Conservation (phyloP, 2,797 vertebrate species). For the Peromyscus eremicus region DNA sequence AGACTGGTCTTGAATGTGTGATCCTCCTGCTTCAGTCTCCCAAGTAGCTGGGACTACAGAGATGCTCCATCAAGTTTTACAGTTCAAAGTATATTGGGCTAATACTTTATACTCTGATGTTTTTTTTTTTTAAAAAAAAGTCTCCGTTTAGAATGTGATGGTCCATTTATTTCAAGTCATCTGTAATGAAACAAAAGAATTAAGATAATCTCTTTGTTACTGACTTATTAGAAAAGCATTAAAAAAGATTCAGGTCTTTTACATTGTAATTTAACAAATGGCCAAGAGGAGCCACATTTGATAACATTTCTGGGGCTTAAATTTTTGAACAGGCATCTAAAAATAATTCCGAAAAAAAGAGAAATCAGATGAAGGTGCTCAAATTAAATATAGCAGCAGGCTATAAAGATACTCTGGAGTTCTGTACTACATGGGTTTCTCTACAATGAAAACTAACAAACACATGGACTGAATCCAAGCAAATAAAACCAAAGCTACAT, state of each 20-base stretch:
- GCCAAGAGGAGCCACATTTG: constrained; percentile 46
- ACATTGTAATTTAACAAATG: constrained; percentile 65
- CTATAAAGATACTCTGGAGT: constrained; percentile 40
- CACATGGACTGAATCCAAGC: constrained; percentile 3
- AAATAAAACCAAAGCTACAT: constrained; percentile 67
- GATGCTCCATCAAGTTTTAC: constrained; percentile 28
- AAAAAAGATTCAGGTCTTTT: constrained; percentile 60
- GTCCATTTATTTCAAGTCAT: constrained; percentile 67
- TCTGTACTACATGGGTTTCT: constrained; percentile 3
- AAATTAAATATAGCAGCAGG: constrained; percentile 59
- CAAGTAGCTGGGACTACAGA: background rate
- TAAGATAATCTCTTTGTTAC: constrained; percentile 49
- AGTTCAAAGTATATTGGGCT: constrained; percentile 45
- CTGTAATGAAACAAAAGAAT: constrained; percentile 73
- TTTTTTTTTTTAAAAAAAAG: background rate
- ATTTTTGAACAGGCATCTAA: constrained; percentile 44
- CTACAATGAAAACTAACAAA: constrained; percentile 41
- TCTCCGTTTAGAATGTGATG: constrained; percentile 33
- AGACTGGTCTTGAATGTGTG: background rate
- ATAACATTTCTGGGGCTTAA: constrained; percentile 55
- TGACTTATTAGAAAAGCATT: constrained; percentile 63
- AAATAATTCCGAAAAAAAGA: constrained; percentile 56
- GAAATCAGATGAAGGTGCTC: constrained; percentile 53
- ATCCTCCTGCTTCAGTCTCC: background rate
- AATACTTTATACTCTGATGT: constrained; percentile 50